Base-by-base conservation (phyloP, 2,113 vertebrate species). In the Oryzias javanicus region DNA sequence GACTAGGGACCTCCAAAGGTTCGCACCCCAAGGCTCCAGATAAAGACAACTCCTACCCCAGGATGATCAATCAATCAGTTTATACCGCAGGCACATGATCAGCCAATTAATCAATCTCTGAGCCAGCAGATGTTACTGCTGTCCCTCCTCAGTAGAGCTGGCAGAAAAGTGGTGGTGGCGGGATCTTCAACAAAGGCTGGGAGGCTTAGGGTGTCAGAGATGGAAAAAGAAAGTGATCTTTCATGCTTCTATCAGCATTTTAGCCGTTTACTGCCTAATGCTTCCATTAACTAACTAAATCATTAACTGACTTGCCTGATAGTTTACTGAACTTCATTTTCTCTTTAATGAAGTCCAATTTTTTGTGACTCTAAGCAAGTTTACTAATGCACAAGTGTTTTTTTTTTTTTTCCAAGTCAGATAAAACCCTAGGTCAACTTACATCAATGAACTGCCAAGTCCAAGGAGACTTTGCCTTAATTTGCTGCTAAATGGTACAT, bases 51-150 rank as follows among this genome's bases (percentile, higher is more conserved):
- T 72, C 67, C 72, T 57, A 85, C 82, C 47, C 17, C 76, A 60
- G 77, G 84, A 88, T 84, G 76, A 90, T 90, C 88, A 83, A 88
- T 90, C 89, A 89, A 84, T 91, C 84, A 79, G 86, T 90, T 90
- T 86, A 84, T 79, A 82, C 83, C 62, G 67, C 44, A 18, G 82
- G 88, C 75, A 59, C 64, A 80, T 45, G 85, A 90, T 90, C 84
- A 84, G 87, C 88, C 78, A 81, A 89, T 91, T 87, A 81, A 90
- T 91, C 89, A 90, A 86, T 88, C 72, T 61, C 20, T 58, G 58
- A 72, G 81, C 84, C 71, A 65, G 71, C 85, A 86, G 85, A 88
- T 89, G 88, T 83, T 84, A 75, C 70, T 72, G 79, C 72, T 61
- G 79, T 84, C 76, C 51, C 72, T 77, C 55, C 72, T 78, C 62